Conservation (phyloP, 2,888 invertebrate species). For the Thymelicus acteon region DNA sequence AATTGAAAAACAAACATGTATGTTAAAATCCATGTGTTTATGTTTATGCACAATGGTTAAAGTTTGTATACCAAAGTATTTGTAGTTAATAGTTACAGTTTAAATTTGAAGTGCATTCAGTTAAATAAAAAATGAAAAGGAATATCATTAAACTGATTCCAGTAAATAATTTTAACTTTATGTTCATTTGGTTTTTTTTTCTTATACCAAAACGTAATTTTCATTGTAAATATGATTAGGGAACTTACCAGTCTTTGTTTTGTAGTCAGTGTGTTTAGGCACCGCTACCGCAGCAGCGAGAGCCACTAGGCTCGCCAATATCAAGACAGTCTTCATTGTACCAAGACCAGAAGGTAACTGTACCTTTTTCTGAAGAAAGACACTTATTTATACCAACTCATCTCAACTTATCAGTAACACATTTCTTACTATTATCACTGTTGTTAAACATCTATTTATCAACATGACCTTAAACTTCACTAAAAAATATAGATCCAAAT, state of each 20-base stretch:
- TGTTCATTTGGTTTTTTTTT: too few relatives aligned
- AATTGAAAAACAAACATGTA: too few relatives aligned
- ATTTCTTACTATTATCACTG: conserved; percentile 35
- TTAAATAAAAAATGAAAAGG: too few relatives aligned
- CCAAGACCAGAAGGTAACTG: conserved; percentile 64
- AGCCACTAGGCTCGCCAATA: conserved; percentile 70
- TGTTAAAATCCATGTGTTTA: too few relatives aligned
- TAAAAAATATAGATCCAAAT: background rate
- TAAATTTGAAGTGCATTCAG: too few relatives aligned
- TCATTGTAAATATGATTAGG: background rate
- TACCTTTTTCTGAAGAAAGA: conserved; percentile 43
- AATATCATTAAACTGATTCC: too few relatives aligned
- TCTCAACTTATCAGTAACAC: conserved; percentile 43
- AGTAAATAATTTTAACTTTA: too few relatives aligned
- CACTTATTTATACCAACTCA: conserved; percentile 47
- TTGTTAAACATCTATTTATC: conserved; percentile 41
- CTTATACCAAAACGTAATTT: too few relatives aligned
- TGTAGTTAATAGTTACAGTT: too few relatives aligned
- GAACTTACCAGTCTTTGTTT: conserved; percentile 46
- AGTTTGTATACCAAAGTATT: too few relatives aligned
- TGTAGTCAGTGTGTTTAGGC: conserved; percentile 48
- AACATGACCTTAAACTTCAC: conserved; percentile 37
- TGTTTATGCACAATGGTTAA: too few relatives aligned
- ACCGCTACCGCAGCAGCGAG: conserved; percentile 63
- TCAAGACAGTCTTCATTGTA: conserved; percentile 79